These are phyloP conservation scores for Aphaenogaster floridana DNA, from an alignment of 1,140 invertebrate species.

Conservation along the genomic window DNA sequence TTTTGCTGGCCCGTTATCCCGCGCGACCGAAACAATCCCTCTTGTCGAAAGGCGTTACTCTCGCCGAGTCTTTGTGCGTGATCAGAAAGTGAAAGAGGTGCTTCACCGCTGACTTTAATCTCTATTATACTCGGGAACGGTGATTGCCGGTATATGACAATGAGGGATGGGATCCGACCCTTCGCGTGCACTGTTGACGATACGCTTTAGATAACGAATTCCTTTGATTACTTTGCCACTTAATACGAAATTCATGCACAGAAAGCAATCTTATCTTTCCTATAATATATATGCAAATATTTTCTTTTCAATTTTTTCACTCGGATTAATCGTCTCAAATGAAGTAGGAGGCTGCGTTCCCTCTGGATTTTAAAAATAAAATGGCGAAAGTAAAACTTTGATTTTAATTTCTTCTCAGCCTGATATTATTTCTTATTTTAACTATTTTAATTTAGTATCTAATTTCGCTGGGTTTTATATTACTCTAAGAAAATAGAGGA, in stretches of 20 bases:
- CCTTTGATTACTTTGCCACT: conserved; percentile 10
- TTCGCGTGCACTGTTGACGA: background rate
- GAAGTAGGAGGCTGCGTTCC: background rate
- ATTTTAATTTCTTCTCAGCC: background rate
- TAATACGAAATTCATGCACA: background rate
- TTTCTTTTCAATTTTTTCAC: background rate
- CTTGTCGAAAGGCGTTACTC: conserved; percentile 41
- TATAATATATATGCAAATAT: background rate
- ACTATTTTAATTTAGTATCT: background rate
- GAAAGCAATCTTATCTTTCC: background rate
- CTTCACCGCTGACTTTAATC: conserved; percentile 37
- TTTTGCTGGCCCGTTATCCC: conserved; percentile 18
- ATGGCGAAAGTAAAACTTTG: background rate
- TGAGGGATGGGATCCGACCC: background rate
- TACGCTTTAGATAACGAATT: background rate
- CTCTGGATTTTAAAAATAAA: background rate
- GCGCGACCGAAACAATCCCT: conserved; percentile 38
- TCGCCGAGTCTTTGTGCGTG: conserved; percentile 41
- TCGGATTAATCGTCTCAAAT: background rate
- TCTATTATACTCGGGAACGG: conserved; percentile 21
- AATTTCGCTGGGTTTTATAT: background rate
- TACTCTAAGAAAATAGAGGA: background rate
- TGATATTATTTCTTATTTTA: background rate
- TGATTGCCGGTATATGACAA: background rate
- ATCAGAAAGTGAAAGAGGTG: conserved; percentile 53